phyloP scores from a whole-genome alignment of 2,113 vertebrate genomes.

The Cebus imitator region DNA sequence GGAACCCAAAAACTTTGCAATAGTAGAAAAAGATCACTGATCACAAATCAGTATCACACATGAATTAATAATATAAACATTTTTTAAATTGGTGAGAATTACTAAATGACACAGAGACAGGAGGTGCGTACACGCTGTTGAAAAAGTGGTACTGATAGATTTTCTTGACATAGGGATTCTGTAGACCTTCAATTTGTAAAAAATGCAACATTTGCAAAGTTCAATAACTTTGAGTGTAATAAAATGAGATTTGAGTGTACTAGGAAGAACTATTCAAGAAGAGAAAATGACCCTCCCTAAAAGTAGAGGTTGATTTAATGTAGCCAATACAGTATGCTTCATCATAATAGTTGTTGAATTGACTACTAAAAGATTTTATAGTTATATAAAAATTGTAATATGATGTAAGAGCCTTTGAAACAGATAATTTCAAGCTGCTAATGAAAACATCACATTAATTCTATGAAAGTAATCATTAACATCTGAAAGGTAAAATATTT shows the following conservation, averaged over 20 bases:
- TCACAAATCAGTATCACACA: background rate
- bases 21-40: background rate
- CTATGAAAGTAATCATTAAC: conserved; percentile 20
- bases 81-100: background rate
- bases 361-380: conserved; percentile 56
- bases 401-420: conserved; percentile 45
- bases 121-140: background rate
- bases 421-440: conserved; percentile 38
- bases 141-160: background rate
- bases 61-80: background rate
- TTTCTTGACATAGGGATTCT: background rate
- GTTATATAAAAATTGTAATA: conserved; percentile 47
- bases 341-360: conserved; percentile 34
- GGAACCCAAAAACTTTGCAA: background rate
- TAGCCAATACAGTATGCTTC: conserved; percentile 21
- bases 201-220: background rate
- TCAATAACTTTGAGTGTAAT: background rate
- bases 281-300: background rate
- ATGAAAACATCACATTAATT: conserved; percentile 26
- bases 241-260: background rate
- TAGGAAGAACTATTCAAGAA: background rate
- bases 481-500: conserved; percentile 22
- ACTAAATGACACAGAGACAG: background rate
- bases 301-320: conserved; percentile 36
- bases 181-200: background rate